Conservation (phyloP, 2,797 vertebrate genomes). For the Poecilia velifera region DNA sequence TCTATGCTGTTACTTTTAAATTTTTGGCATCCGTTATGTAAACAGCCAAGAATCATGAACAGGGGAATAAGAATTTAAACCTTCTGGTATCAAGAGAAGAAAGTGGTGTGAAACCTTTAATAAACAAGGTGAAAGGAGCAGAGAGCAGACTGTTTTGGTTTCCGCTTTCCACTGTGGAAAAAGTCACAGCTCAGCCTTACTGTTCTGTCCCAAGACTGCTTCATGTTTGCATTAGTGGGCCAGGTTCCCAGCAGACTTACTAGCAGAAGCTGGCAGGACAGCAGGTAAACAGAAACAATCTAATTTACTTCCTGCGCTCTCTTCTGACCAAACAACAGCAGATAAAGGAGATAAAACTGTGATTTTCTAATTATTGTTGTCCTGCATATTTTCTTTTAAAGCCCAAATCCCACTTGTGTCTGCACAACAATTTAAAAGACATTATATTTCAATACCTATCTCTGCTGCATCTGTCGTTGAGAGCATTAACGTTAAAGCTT, state of each 20-base stretch:
- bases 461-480: not conserved
- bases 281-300: not conserved
- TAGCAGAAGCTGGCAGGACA: not conserved
- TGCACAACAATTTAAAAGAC: not conserved
- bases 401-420: not conserved
- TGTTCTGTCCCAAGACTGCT: constrained; percentile 14
- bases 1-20: not conserved
- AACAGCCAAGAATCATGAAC: not conserved
- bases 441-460: not conserved
- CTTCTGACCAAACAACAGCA: not conserved
- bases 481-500: constrained; percentile 11
- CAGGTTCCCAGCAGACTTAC: constrained; percentile 36
- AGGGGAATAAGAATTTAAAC: not conserved
- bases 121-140: constrained; percentile 10
- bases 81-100: not conserved
- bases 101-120: not conserved
- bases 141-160: constrained; percentile 34
- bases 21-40: not conserved
- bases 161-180: not conserved
- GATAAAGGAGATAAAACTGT: not conserved
- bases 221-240: constrained; percentile 38
- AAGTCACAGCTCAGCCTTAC: constrained; percentile 30
- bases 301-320: not conserved
- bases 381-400: not conserved
- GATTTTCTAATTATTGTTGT: not conserved